Conservation (phyloP, 2,888 invertebrate genomes). For the Lepidochrysops patricia region DNA sequence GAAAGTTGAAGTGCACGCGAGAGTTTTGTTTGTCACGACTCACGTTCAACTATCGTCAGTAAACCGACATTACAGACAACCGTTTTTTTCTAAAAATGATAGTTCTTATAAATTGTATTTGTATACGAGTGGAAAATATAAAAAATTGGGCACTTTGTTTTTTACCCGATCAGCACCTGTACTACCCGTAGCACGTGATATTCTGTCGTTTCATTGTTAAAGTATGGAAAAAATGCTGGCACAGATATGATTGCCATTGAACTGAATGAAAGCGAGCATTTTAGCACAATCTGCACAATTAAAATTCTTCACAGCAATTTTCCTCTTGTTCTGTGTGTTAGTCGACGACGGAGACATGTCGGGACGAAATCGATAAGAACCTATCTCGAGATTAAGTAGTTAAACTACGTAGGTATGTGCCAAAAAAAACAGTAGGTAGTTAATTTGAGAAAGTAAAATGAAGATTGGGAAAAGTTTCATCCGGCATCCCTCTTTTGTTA, state of each 20-base stretch:
- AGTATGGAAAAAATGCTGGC: slow-evolving; percentile 11
- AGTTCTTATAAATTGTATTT: no score
- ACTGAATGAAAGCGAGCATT: slow-evolving; percentile 14
- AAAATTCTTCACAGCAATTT: slow-evolving; percentile 9
- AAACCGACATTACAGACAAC: no score
- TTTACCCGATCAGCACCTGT: background rate
- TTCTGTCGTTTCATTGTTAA: slow-evolving; percentile 13
- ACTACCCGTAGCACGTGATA: background rate
- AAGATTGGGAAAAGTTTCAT: no score
- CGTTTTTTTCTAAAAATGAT: no score
- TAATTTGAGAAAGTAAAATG: no score
- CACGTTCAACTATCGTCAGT: no score
- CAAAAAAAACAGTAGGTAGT: no score
- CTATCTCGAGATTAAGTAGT: background rate
- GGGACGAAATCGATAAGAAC: background rate
- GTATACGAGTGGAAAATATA: no score
- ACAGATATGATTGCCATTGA: slow-evolving; percentile 13
- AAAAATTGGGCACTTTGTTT: background rate
- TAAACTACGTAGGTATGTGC: background rate
- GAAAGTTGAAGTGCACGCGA: no score
- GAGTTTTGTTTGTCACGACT: no score
- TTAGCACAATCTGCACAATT: slow-evolving; percentile 1
- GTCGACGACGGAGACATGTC: slow-evolving; percentile 15
- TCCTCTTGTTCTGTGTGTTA: slow-evolving; percentile 18
- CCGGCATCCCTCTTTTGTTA: no score